phyloP scores from a whole-genome alignment of 1,140 invertebrate species.

The Ceratosolen solmsi region DNA sequence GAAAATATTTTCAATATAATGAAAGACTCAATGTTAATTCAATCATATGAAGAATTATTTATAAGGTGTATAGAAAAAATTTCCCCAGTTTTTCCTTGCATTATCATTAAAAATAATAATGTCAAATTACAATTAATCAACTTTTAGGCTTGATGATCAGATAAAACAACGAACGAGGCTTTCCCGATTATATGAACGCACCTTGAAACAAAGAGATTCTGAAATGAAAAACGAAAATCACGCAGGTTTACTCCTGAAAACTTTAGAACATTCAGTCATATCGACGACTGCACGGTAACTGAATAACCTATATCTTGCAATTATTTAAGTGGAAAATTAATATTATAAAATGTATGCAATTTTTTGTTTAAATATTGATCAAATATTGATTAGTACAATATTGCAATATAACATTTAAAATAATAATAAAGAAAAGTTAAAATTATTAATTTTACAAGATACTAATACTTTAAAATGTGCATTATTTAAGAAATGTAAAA shows the following conservation, averaged over 20 bases:
- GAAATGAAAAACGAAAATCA: conserved; percentile 75
- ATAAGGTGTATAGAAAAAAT: conserved; percentile 61
- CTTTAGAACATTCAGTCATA: conserved; percentile 75
- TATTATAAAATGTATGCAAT: background rate
- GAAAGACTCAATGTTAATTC: conserved; percentile 67
- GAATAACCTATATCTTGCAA: background rate
- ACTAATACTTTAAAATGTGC: too few species aligned
- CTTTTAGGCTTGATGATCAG: conserved; percentile 76
- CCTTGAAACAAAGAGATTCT: conserved; percentile 71
- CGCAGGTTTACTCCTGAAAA: conserved; percentile 73
- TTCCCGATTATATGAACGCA: conserved; percentile 71
- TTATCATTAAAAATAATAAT: conserved; percentile 38
- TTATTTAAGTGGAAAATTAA: background rate
- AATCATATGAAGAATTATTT: conserved; percentile 72
- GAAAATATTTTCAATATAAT: conserved; percentile 71
- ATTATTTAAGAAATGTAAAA: too few species aligned
- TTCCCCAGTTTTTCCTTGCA: too few species aligned
- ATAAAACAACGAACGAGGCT: conserved; percentile 73
- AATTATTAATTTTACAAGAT: too few species aligned
- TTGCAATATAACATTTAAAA: too few species aligned
- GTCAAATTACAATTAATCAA: conserved; percentile 57
- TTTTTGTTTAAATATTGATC: background rate
- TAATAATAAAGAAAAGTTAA: too few species aligned
- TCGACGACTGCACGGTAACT: conserved; percentile 60
- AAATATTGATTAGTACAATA: too few species aligned